Percentiles rank a stretch among this genome's conserved stretches.
Conservation (phyloP, 2,113 vertebrate genomes). For the Nannobrachium achirus region DNA sequence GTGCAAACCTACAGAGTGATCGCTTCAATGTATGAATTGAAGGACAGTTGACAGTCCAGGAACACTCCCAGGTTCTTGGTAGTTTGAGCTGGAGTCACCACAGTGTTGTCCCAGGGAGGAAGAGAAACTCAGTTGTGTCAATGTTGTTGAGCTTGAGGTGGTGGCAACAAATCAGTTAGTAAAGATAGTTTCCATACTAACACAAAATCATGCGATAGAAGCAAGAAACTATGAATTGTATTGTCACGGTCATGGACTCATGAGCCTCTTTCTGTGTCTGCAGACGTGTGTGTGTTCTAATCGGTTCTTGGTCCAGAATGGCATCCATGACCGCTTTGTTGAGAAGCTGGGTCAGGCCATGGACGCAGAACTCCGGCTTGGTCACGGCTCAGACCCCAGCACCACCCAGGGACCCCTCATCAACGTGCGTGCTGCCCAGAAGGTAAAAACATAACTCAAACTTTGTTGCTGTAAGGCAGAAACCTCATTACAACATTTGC, state of each 20-base stretch:
- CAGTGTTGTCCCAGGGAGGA: too few species aligned
- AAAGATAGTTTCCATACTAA: background rate
- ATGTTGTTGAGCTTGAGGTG: too few species aligned
- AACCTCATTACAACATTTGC: too few species aligned
- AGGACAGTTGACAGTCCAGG: too few species aligned
- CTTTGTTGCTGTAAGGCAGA: too few species aligned
- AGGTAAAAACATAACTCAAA: constrained; percentile 75
- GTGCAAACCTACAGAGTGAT: too few species aligned
- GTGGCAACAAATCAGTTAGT: too few species aligned
- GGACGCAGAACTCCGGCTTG: constrained; percentile 81
- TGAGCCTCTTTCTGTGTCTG: background rate
- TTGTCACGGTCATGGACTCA: background rate
- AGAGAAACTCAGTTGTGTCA: too few species aligned
- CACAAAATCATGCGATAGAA: too few species aligned
- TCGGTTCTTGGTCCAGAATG: constrained; percentile 92
- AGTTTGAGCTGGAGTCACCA: too few species aligned
- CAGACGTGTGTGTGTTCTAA: constrained; percentile 96
- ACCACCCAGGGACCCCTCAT: constrained; percentile 96
- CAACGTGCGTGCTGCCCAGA: constrained; percentile 90
- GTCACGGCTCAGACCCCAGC: constrained; percentile 87
- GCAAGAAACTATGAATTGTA: background rate
- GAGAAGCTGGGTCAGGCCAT: constrained; percentile 86
- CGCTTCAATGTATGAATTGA: too few species aligned
- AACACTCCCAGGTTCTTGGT: too few species aligned
- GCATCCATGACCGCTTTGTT: constrained; percentile 88